phyloP scores from a whole-genome alignment of 2,797 vertebrate species.

The Corythornis leucogaster region DNA sequence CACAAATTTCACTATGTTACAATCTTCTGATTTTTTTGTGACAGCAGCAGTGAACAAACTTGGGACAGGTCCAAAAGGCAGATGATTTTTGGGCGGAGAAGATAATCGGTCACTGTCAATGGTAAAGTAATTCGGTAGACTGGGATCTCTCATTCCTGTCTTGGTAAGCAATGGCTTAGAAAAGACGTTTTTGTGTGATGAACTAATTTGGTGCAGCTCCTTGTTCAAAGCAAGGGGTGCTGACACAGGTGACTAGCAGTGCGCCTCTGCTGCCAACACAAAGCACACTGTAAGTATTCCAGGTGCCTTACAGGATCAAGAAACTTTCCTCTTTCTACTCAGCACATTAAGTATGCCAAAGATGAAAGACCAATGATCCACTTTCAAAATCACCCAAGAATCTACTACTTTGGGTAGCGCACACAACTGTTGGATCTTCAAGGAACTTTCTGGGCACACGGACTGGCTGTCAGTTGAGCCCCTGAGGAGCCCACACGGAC shows the following conservation, averaged over 20 bases:
- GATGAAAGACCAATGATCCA: accelerated
- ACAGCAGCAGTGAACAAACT: not conserved
- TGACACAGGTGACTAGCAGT: accelerated
- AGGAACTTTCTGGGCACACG: accelerated
- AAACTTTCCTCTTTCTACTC: not conserved
- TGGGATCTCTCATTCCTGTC: not conserved
- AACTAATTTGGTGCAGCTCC: accelerated
- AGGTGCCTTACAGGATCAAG: too few species aligned
- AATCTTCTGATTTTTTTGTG: not conserved
- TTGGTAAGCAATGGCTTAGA: not conserved
- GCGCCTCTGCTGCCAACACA: too few species aligned
- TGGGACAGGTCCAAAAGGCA: not conserved
- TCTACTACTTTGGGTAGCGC: accelerated
- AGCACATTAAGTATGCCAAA: not conserved
- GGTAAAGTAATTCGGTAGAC: too few species aligned
- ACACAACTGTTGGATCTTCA: accelerated
- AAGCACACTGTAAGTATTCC: accelerated
- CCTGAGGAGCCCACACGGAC: not conserved
- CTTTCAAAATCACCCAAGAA: accelerated
- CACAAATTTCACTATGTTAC: not conserved
- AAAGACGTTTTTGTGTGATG: accelerated
- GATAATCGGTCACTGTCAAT: not conserved
- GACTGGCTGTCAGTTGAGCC: not conserved
- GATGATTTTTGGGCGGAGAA: not conserved
- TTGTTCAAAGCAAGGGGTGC: too few species aligned